Evolutionary conservation across 2,888 invertebrate genomes (phyloP).

Genomic region (Leucoma salicis): DNA sequence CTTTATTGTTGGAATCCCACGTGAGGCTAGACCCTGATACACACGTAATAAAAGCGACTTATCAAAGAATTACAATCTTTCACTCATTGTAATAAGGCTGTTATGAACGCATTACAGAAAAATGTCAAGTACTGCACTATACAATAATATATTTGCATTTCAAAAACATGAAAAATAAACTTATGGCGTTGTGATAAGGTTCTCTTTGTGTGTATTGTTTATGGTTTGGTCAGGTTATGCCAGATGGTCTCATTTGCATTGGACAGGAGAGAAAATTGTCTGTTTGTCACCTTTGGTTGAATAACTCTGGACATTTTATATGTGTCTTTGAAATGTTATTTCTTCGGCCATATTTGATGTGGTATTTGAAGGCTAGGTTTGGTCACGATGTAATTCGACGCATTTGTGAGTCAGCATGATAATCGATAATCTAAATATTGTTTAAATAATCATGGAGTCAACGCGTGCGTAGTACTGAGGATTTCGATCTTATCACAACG

Average conservation of each 20-base stretch:
- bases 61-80: conserved; percentile 13
- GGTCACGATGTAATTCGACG: too few species aligned
- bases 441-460: too few species aligned
- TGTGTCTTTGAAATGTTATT: conserved; percentile 1
- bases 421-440: too few species aligned
- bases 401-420: too few species aligned
- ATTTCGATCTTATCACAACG: too few species aligned
- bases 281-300: conserved; percentile 58
- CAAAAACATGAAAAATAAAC: conserved; percentile 15
- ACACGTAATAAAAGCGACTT: conserved; percentile 5
- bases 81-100: conserved; percentile 1
- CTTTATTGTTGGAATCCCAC: conserved; percentile 59
- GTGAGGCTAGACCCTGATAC: conserved; percentile 44
- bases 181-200: conserved; percentile 16
- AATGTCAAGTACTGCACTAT: conserved; percentile 9
- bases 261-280: conserved; percentile 63
- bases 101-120: conserved; percentile 9
- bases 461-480: too few species aligned
- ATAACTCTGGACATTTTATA: conserved; percentile 34
- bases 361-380: too few species aligned
- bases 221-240: conserved; percentile 33
- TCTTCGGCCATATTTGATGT: too few species aligned
- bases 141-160: conserved; percentile 11
- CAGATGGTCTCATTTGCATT: conserved; percentile 65
- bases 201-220: conserved; percentile 1